A percentile compares a stretch with the other conserved stretches of the same genome.
phyloP scores from a whole-genome alignment of 2,113 vertebrate genomes.

The Ptilonorhynchus violaceus region DNA sequence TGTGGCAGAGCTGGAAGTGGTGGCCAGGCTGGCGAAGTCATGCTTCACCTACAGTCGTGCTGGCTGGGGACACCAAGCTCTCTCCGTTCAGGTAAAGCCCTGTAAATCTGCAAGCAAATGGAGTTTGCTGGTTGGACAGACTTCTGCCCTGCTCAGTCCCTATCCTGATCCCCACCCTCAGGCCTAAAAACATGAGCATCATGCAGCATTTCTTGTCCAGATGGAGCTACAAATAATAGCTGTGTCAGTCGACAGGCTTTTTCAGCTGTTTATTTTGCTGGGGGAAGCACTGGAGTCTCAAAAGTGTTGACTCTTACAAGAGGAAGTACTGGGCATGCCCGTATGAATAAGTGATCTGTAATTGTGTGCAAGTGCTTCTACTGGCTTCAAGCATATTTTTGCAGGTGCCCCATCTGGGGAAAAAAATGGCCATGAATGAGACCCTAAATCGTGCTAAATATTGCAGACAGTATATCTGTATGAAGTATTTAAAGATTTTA shows the following conservation, averaged over 20 bases:
- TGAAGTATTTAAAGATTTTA: conserved; percentile 17
- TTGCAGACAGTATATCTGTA: conserved; percentile 2
- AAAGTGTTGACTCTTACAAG: neutral
- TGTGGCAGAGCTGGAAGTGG: neutral
- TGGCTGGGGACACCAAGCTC: neutral
- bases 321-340: neutral
- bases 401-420: conserved; percentile 26
- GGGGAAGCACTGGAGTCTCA: conserved; percentile 1
- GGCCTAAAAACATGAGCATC: neutral
- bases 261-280: conserved; percentile 1
- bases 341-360: neutral
- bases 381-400: conserved; percentile 1
- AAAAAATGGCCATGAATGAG: neutral
- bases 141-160: neutral
- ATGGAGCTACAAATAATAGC: neutral
- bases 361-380: neutral
- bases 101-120: neutral
- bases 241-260: neutral
- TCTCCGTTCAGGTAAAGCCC: neutral
- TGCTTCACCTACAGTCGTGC: neutral
- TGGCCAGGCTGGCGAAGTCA: neutral
- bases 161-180: neutral
- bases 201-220: neutral
- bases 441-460: conserved; percentile 23
- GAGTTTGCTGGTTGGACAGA: neutral